Evolutionary conservation across 2,797 vertebrate species (phyloP).

Genomic region (Glossophaga mutica): DNA sequence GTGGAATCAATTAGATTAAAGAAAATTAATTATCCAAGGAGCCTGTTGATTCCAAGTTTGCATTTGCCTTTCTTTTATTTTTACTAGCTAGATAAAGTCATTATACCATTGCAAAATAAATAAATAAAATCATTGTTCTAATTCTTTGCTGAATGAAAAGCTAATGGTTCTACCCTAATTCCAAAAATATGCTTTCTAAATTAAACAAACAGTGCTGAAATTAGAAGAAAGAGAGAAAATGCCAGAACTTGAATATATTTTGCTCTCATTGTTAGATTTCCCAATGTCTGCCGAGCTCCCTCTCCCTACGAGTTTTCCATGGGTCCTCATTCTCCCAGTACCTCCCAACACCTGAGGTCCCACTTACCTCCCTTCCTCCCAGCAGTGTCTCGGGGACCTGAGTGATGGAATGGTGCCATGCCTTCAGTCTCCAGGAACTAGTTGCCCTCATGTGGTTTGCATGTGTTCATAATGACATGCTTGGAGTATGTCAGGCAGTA

Average conservation of each 20-base stretch:
- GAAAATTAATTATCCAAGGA: slow-evolving; percentile 62
- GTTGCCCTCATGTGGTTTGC: slow-evolving; percentile 77
- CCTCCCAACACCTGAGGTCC: not conserved
- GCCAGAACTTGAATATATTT: slow-evolving; percentile 22
- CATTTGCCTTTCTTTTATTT: slow-evolving; percentile 67
- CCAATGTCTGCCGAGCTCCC: not conserved
- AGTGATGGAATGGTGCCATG: not conserved
- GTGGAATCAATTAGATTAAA: slow-evolving; percentile 58
- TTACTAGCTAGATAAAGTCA: slow-evolving; percentile 66
- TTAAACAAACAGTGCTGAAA: slow-evolving; percentile 31
- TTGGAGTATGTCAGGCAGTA: slow-evolving; percentile 76
- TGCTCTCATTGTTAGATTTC: slow-evolving; percentile 49
- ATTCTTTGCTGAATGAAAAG: slow-evolving; percentile 57
- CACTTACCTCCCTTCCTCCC: slow-evolving; percentile 38
- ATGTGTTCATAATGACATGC: slow-evolving; percentile 77
- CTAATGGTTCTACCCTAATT: slow-evolving; percentile 61
- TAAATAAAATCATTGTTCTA: slow-evolving; percentile 53
- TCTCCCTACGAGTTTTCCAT: not conserved
- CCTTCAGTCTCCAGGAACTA: slow-evolving; percentile 66
- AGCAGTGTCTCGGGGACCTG: not conserved
- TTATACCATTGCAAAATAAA: slow-evolving; percentile 29
- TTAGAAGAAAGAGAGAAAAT: slow-evolving; percentile 13
- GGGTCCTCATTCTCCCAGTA: slow-evolving; percentile 6
- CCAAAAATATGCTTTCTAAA: slow-evolving; percentile 62
- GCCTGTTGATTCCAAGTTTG: slow-evolving; percentile 65